Base-by-base conservation (phyloP, 2,797 vertebrate genomes). In the Hephaestus fuliginosus region DNA sequence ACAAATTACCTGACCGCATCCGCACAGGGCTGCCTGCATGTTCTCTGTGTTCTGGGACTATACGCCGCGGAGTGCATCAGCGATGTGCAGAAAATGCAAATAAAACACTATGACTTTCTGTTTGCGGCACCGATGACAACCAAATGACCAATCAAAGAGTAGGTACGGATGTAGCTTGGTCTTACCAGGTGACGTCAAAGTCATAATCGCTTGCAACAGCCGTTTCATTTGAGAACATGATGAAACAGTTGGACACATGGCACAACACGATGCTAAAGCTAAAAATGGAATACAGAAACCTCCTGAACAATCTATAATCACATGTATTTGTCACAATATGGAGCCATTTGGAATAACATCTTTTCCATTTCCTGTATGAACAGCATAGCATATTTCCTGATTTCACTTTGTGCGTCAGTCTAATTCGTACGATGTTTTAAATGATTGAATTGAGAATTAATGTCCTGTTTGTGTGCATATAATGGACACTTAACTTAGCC, bases 1-100 rank as follows among this genome's bases (percentile, higher is more conserved):
- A 70, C 70, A 82, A 82, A 81, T 85, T 61, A 89, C 62, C 58
- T 9, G 70, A 86, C 76, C 84, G 76, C 73, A 85, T 89, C 80
- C 30, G n/a, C 20, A 57, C 68, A 52, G 33, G 49, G n/a, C 68
- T 41, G 70, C 55, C 70, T n/a, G 62, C 78, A 6, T 44, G 66
- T 44, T 30, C 78, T 70, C 63, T 55, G 3, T 28, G 66, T 82
- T 25, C 71, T 28, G 41, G 10, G n/a, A 46, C 25, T 73, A 56
- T 55, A 67, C 46, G 28, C 17, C 57, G 60, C 39, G 30, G 30
- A 22, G 36, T 7, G 44, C 17, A 48, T 25, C 51, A 8, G n/a
- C 55, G 7, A 70, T 64, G 49, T 76, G 75, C 15, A 63, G 41
- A 48, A 63, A 69, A 63, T 44, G 66, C 30, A 61, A 41, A 79